These are phyloP conservation scores for Acheta domesticus DNA, from an alignment of 2,888 invertebrate genomes.

Conservation along the genomic window DNA sequence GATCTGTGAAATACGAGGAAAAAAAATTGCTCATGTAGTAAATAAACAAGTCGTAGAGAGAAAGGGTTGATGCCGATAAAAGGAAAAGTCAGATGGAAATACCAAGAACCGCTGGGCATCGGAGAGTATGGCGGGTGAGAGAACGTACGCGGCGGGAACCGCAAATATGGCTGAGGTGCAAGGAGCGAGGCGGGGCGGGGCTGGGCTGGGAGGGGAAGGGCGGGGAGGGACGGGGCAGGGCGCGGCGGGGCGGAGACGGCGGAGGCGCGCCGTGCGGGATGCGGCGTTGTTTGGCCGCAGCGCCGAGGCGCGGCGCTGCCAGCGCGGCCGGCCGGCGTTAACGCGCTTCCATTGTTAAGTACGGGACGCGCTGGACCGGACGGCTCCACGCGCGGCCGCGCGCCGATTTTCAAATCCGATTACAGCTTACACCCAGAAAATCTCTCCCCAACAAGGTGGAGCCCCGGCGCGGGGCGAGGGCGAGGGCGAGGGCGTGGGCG, in stretches of 20 bases:
- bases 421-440: conserved; percentile 18
- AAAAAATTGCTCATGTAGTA: too few species aligned
- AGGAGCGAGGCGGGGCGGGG: not conserved
- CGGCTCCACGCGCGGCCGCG: not conserved
- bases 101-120: too few species aligned
- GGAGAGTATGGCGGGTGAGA: too few species aligned
- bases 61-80: too few species aligned
- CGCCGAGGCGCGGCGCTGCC: not conserved
- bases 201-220: too few species aligned
- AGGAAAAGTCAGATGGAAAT: too few species aligned
- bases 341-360: conserved; percentile 10
- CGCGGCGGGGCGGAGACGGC: not conserved
- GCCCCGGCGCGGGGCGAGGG: not conserved
- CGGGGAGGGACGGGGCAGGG: not conserved
- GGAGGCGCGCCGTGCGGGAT: not conserved
- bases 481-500: not conserved
- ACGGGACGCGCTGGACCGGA: not conserved
- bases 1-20: too few species aligned
- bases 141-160: too few species aligned
- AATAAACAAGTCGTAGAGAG: too few species aligned
- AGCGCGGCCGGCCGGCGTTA: not conserved
- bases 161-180: not conserved
- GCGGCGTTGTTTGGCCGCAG: not conserved
- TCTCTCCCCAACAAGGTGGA: conserved; percentile 18
- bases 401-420: conserved; percentile 18